These are phyloP conservation scores for Protaetia brevitarsis DNA, from an alignment of 1,140 invertebrate species.

Conservation along the genomic window DNA sequence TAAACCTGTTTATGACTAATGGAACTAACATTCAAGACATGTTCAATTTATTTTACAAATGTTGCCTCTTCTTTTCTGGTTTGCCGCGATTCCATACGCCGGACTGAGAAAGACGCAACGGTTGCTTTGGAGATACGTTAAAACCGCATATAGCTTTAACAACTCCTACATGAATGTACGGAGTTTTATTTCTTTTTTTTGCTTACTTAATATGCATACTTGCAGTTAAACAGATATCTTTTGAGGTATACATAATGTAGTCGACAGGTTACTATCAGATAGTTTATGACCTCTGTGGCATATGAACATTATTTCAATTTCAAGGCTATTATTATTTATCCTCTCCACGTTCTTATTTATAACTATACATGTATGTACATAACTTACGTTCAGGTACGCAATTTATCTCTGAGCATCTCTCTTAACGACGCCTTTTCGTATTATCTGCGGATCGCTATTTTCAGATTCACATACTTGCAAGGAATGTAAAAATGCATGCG, in stretches of 20 bases:
- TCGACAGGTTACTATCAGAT: slow-evolving; percentile 30
- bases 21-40: slow-evolving; percentile 24
- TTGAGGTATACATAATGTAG: slow-evolving; percentile 27
- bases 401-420: neutral
- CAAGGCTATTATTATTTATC: slow-evolving; percentile 6
- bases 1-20: slow-evolving; percentile 33
- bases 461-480: neutral
- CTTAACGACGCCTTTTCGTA: neutral
- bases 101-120: neutral
- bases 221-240: slow-evolving; percentile 24
- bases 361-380: neutral
- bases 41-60: slow-evolving; percentile 29
- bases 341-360: neutral
- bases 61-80: neutral
- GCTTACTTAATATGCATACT: slow-evolving; percentile 28
- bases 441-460: neutral
- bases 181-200: slow-evolving; percentile 22
- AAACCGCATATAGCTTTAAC: neutral
- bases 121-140: neutral
- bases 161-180: slow-evolving; percentile 22
- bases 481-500: too few relatives aligned
- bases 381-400: too few relatives aligned
- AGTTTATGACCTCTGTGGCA: slow-evolving; percentile 18
- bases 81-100: neutral
- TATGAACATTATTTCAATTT: slow-evolving; percentile 17